These are phyloP conservation scores for Tetrao urogallus DNA, from an alignment of 2,113 vertebrate species.

Conservation along the genomic window DNA sequence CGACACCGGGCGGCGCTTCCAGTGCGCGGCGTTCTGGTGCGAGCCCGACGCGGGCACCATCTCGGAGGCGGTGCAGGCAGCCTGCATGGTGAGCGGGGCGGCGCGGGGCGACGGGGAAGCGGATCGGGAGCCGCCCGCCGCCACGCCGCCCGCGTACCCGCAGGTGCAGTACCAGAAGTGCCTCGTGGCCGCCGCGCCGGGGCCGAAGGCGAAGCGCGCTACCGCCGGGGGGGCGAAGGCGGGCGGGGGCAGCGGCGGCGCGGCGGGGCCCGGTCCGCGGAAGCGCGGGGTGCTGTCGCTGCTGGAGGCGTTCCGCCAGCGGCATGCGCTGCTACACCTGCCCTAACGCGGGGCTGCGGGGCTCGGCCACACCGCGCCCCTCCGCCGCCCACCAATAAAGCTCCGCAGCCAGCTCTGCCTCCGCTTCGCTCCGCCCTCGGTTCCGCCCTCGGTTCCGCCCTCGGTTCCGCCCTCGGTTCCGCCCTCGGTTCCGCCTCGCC, in stretches of 20 bases:
- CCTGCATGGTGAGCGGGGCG: constrained; percentile 80
- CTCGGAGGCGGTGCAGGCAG: constrained; percentile 84
- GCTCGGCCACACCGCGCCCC: neutral
- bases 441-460: neutral
- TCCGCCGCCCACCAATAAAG: neutral
- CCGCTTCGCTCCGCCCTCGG: neutral
- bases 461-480: no score
- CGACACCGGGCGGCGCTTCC: constrained; percentile 78
- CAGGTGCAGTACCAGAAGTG: constrained; percentile 97
- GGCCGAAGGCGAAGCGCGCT: constrained; percentile 76
- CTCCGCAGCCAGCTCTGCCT: neutral
- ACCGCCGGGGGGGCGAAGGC: constrained; percentile 47
- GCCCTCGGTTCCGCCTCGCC: no score
- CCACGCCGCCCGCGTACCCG: neutral
- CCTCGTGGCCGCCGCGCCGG: constrained; percentile 89
- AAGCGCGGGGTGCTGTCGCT: constrained; percentile 89
- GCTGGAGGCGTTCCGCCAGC: constrained; percentile 88
- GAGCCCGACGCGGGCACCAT: constrained; percentile 82
- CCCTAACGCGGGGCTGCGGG: constrained; percentile 52
- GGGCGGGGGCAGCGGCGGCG: constrained; percentile 69
- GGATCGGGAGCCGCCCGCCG: no score
- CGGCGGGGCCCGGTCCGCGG: constrained; percentile 53
- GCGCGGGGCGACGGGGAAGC: no score
- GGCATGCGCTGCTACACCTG: constrained; percentile 81
- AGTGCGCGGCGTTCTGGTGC: constrained; percentile 85